phyloP scores from a whole-genome alignment of 2,113 vertebrate species.

The Catharus minimus region DNA sequence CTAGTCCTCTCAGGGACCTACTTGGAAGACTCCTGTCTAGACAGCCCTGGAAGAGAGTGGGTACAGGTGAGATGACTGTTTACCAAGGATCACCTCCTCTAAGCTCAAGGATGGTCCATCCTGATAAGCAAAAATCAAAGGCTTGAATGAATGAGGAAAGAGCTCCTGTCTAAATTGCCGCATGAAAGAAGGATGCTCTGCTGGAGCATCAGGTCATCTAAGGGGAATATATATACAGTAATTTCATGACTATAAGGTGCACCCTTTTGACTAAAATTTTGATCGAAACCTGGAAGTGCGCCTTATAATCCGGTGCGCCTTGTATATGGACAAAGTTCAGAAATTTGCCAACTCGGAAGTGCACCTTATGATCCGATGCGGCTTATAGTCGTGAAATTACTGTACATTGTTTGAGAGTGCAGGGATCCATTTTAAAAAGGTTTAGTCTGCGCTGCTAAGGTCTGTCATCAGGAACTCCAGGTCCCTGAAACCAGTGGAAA shows the following conservation, averaged over 20 bases:
- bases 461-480: neutral
- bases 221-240: neutral
- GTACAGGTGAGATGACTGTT: neutral
- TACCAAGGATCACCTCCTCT: neutral
- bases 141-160: neutral
- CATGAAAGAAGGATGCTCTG: neutral
- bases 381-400: too few species aligned
- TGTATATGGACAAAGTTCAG: too few species aligned
- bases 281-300: too few species aligned
- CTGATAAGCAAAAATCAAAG: neutral
- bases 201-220: neutral
- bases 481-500: neutral
- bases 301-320: too few species aligned
- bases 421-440: neutral
- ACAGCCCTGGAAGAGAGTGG: neutral
- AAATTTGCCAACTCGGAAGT: too few species aligned
- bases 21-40: neutral
- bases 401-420: neutral
- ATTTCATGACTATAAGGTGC: too few species aligned
- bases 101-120: neutral
- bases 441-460: neutral
- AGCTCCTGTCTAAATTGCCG: neutral
- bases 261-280: too few species aligned
- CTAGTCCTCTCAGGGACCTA: neutral
- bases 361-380: too few species aligned